These are phyloP conservation scores for Drosophila flavopinicola DNA, from an alignment of 2,888 invertebrate species.

Conservation along the genomic window DNA sequence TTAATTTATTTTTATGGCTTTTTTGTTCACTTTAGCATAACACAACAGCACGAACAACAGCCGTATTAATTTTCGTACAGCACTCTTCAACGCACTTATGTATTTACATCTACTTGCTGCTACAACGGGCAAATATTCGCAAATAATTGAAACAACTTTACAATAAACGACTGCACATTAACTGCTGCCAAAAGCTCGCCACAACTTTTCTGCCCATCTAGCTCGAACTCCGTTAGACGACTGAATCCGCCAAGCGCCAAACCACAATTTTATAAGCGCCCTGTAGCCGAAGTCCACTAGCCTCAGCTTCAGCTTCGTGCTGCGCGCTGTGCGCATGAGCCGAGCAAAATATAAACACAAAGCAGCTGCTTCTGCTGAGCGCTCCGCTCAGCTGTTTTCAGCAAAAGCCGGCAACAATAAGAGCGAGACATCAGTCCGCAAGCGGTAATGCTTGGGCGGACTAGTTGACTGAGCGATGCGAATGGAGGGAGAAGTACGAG, in stretches of 20 bases:
- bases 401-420: slow-evolving; percentile 74
- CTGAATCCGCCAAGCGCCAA: slow-evolving; percentile 59
- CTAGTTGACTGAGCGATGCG: slow-evolving; percentile 32
- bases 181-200: slow-evolving; percentile 53
- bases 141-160: slow-evolving; percentile 26
- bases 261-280: slow-evolving; percentile 65
- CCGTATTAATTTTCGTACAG: slow-evolving; percentile 1
- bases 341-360: slow-evolving; percentile 69
- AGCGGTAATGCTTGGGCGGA: slow-evolving; percentile 22
- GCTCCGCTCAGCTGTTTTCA: slow-evolving; percentile 62
- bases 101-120: slow-evolving; percentile 15
- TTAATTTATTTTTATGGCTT: slow-evolving; percentile 17
- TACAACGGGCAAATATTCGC: slow-evolving; percentile 18
- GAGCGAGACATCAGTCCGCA: slow-evolving; percentile 31
- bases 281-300: slow-evolving; percentile 53
- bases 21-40: slow-evolving; percentile 8
- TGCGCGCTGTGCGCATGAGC: slow-evolving; percentile 53
- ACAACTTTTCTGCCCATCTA: slow-evolving; percentile 66
- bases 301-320: slow-evolving; percentile 49
- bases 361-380: slow-evolving; percentile 58
- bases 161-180: slow-evolving; percentile 39
- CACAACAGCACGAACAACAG: slow-evolving; percentile 12
- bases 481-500: slow-evolving; percentile 19
- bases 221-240: slow-evolving; percentile 74
- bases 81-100: slow-evolving; percentile 43